Base-by-base conservation (phyloP, 2,888 invertebrate genomes). In the Chymomyza caudatula region DNA sequence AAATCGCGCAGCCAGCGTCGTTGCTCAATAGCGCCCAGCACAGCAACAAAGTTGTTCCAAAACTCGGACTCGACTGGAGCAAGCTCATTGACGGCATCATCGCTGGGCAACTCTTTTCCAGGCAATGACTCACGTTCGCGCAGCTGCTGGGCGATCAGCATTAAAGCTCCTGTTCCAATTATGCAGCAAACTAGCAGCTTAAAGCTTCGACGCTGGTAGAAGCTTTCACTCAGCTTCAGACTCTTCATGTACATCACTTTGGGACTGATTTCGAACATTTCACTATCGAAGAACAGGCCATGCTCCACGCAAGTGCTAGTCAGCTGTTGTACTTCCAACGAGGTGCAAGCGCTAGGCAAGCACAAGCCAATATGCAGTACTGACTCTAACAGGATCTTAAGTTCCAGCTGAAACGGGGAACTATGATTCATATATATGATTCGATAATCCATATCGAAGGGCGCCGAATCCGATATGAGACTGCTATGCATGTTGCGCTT, bases 361-460 rank as follows among this genome's bases (percentile, higher is more conserved):
- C 92, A 92, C 2, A 92, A 82, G 0, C 92, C 92, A n/a, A 92
- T 85, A 56, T 91, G 91, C 4, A 92, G 89, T 8, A 91, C 84
- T 75, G 92, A 90, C 76, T 90, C 90, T 6, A 90, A 87, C 88
- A 90, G 88, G 54, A 90, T 76, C 61, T 91, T 90, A 11, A 90
- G 88, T 71, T 90, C 90, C 64, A 91, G 86, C 73, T 91, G 91
- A 90, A 91, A 90, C 0, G 90, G 89, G 0, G 91, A 91, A 47
- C 89, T 85, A 74, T 91, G 91, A 2, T 89, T 80, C 67, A 91
- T 71, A 59, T 91, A 91, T 0, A 91, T 74, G 0, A 91, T 89
- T 0, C 88, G 86, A 69, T 91, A 91, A 62, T 89, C 88, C 79
- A 91, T 88, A 13, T 88, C 83, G 60, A 91, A 91, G 8, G 91